Evolutionary conservation across 2,888 invertebrate genomes (phyloP), one percentile per base, ranked within the genome.

Genomic region (Meteorus colon): DNA sequence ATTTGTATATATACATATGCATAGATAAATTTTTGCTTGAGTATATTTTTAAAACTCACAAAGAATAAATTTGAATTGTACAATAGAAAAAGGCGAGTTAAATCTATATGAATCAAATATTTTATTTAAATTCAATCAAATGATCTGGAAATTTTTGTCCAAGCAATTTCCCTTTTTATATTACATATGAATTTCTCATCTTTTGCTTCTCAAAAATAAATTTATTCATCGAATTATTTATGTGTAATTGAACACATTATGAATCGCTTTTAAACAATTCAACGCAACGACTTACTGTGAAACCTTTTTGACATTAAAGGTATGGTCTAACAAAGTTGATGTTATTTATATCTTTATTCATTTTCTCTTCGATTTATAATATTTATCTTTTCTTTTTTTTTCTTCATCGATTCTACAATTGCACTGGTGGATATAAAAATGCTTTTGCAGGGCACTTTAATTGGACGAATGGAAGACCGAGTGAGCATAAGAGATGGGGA

Each of bases 401-500:
- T 8, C 59, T 8, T 24, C 1, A 45, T 19, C 16, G 8, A 55
- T 19, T 27, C 14, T 55, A 24, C 27, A 27, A 51, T 29, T 29
- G 68, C 68, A 68, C 68, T 48, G 29, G 14, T 41, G 48, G 27
- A 68, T 48, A 68, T 29, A 48, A 51, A 14, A 29, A 48, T 29
- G 45, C 48, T 68, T 67, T 51, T 31, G 48, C 68, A 68, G 68
- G 48, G 19, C n/a, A 51, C 48, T 51, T 68, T 29, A 29, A 51
- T 48, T 48, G 51, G n/a, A 68, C 48, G 31, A 68, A 31, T 29
- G 29, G 48, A 29, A 51, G 68, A 68, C 34, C 27, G 27, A 45
- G 41, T 27, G 14, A 12, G 29, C 29, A 6, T 48, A n/a, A 68
- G 27, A 68, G 19, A 68, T 16, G 48, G 19, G n/a, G 14, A 41